phyloP scores from a whole-genome alignment of 2,113 vertebrate genomes.

The Pluvialis apricaria region DNA sequence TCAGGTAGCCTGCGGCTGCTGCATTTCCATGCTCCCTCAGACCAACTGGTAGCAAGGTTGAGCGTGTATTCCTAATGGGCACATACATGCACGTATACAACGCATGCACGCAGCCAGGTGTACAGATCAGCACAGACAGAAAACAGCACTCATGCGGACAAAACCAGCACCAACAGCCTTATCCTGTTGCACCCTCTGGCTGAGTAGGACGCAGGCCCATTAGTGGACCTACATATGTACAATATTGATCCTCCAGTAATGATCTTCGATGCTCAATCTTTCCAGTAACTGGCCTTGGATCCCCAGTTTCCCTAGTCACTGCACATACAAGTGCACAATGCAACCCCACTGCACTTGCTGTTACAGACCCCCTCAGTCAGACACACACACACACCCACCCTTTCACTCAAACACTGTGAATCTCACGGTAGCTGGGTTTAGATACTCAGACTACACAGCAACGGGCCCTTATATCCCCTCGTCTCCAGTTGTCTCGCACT shows the following conservation, averaged over 20 bases:
- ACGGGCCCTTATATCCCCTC: background rate
- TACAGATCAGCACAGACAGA: background rate
- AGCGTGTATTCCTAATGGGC: background rate
- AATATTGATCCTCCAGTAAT: background rate
- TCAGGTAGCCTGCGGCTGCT: background rate
- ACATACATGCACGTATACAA: rapidly evolving
- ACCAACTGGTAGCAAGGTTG: background rate
- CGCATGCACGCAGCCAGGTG: rapidly evolving
- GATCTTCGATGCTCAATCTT: background rate
- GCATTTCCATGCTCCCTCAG: background rate
- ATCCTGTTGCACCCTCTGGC: background rate
- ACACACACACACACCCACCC: rapidly evolving
- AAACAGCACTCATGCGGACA: background rate
- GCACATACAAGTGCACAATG: rapidly evolving
- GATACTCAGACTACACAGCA: background rate
- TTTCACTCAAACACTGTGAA: background rate
- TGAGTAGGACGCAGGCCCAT: background rate
- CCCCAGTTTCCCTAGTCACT: background rate
- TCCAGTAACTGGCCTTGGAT: background rate
- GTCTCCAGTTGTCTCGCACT: background rate
- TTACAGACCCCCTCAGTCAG: background rate
- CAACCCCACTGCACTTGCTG: background rate
- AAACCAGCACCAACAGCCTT: background rate
- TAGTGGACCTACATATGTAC: background rate
- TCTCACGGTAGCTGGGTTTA: background rate